Evolutionary conservation across 2,113 vertebrate species (phyloP).

Genomic region (Corynorhinus townsendii): DNA sequence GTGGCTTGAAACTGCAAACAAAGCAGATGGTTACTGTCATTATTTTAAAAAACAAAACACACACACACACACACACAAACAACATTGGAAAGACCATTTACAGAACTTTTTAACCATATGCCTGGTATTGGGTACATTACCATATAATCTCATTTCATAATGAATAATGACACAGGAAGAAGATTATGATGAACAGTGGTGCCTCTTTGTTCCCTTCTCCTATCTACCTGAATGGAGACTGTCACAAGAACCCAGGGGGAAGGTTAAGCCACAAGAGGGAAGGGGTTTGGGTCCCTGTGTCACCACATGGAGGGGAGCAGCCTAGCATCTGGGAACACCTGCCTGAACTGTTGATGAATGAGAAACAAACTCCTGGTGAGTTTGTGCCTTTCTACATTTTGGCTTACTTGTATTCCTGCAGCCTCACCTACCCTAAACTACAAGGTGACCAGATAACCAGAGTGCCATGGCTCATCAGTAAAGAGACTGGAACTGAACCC

Average conservation of each 20-base stretch:
- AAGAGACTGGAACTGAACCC: background rate
- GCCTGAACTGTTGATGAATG: background rate
- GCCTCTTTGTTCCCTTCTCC: too few relatives aligned
- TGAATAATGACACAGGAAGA: rapidly evolving
- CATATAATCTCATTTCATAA: background rate
- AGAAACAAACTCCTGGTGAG: background rate
- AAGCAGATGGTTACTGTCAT: background rate
- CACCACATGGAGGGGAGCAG: background rate
- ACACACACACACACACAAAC: too few relatives aligned
- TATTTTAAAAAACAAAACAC: background rate
- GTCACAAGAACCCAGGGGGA: rapidly evolving
- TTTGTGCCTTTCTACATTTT: background rate
- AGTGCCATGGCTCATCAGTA: rapidly evolving
- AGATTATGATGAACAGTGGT: background rate
- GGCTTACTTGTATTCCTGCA: too few relatives aligned
- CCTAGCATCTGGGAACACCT: background rate
- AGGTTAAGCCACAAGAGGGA: too few relatives aligned
- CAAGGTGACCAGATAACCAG: background rate
- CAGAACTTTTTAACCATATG: rapidly evolving
- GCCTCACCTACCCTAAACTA: rapidly evolving
- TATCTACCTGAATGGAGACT: background rate
- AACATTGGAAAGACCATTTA: background rate
- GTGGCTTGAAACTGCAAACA: constrained; percentile 90
- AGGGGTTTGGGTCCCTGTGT: background rate
- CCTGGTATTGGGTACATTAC: background rate